Conservation (phyloP, 2,113 vertebrate species). For the Prietella phreatophila region DNA sequence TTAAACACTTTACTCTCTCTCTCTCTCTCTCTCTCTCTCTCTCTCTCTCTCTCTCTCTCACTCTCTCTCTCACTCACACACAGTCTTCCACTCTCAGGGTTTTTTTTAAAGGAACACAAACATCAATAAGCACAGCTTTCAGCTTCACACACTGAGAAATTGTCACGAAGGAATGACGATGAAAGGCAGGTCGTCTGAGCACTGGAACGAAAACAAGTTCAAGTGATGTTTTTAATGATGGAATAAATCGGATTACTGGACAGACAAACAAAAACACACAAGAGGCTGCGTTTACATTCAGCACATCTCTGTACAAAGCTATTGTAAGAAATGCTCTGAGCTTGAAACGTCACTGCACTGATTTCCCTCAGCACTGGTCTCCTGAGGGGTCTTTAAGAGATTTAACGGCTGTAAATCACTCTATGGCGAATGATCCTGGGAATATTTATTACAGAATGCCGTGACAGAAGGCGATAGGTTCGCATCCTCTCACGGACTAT, state of each 20-base stretch:
- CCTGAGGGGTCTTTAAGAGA: neutral
- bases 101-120: neutral
- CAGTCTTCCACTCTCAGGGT: neutral
- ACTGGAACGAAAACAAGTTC: no score
- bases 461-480: slow-evolving; percentile 1
- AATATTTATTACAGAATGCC: neutral
- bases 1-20: neutral
- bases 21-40: neutral
- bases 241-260: neutral
- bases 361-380: neutral
- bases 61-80: neutral
- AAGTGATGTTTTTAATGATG: no score
- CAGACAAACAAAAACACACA: neutral
- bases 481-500: neutral
- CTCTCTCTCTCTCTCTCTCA: neutral
- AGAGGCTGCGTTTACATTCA: neutral
- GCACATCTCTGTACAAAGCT: neutral
- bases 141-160: neutral
- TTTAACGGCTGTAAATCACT: neutral
- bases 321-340: neutral
- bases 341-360: neutral
- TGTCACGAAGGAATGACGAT: no score
- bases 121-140: neutral
- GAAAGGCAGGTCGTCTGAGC: no score
- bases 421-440: neutral